phyloP scores from a whole-genome alignment of 2,888 invertebrate species.

The Desoria tigrina region DNA sequence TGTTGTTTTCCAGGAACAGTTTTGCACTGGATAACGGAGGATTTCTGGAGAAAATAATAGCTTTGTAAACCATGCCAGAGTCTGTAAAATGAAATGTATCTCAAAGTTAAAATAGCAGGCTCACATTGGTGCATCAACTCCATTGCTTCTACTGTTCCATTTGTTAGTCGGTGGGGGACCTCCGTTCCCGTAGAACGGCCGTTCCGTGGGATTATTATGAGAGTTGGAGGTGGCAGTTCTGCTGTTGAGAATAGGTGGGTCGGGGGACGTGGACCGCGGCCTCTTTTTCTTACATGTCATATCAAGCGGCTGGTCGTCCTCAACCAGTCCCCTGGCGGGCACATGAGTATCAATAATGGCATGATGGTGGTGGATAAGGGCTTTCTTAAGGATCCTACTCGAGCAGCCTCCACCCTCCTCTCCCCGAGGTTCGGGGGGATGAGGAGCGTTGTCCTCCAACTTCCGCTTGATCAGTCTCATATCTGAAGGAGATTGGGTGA shows the following conservation, averaged over 20 bases:
- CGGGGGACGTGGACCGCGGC: not conserved
- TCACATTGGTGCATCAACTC: too few relatives aligned
- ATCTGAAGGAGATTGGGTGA: not conserved
- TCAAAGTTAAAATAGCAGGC: too few relatives aligned
- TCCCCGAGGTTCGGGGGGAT: not conserved
- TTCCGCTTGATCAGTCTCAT: constrained; percentile 9
- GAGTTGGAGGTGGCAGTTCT: not conserved
- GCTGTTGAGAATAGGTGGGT: not conserved
- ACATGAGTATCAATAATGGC: not conserved
- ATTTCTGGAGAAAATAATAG: too few relatives aligned
- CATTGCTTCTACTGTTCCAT: too few relatives aligned
- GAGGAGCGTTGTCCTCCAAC: not conserved
- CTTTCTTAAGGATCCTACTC: not conserved
- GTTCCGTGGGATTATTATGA: not conserved
- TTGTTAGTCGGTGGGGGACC: too few relatives aligned
- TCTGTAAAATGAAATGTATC: too few relatives aligned
- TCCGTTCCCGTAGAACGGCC: too few relatives aligned
- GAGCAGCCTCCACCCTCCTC: not conserved
- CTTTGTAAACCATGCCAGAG: too few relatives aligned
- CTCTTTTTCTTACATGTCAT: constrained; percentile 10
- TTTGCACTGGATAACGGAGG: too few relatives aligned
- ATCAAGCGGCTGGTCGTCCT: not conserved
- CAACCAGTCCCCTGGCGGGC: too few relatives aligned
- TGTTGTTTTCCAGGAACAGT: not conserved
- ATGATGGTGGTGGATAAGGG: not conserved